Percentiles rank a stretch among this genome's conserved stretches.
These are phyloP conservation scores for Neotoma lepida DNA, from an alignment of 2,113 vertebrate genomes.

Conservation along the genomic window DNA sequence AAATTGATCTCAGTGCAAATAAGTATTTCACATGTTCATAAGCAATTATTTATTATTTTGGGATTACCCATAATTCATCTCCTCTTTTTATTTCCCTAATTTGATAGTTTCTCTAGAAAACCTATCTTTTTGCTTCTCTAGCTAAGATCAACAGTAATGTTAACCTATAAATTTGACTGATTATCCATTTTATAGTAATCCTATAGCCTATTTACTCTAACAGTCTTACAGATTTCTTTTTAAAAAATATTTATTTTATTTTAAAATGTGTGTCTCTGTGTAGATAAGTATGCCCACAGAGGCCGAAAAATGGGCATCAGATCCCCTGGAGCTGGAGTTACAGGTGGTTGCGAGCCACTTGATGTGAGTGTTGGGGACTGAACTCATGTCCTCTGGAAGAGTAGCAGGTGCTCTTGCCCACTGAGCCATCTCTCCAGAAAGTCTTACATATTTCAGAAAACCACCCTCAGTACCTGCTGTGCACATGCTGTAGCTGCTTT, in stretches of 20 bases:
- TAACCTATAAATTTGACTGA: conserved; percentile 40
- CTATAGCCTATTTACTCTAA: conserved; percentile 20
- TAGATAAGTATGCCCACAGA: neutral
- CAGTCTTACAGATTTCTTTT: neutral
- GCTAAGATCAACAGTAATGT: neutral
- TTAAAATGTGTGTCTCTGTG: neutral
- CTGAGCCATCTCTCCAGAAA: neutral
- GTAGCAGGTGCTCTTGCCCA: neutral
- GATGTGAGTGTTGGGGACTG: neutral
- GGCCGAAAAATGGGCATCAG: neutral
- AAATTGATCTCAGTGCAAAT: conserved; percentile 13
- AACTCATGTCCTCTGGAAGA: neutral
- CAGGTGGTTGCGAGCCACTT: neutral
- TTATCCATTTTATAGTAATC: conserved; percentile 12
- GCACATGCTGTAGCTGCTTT: neutral
- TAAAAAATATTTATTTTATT: neutral
- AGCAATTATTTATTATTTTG: conserved; percentile 38
- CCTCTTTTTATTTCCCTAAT: neutral
- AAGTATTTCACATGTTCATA: conserved; percentile 36
- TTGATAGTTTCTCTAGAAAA: conserved; percentile 40
- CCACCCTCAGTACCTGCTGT: neutral
- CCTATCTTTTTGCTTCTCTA: conserved; percentile 7
- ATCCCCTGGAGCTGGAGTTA: neutral
- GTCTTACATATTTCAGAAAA: neutral
- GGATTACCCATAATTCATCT: neutral